Percentiles rank a stretch among this genome's conserved stretches.
phyloP scores from a whole-genome alignment of 1,140 invertebrate genomes.

The Coenobita brevimanus region DNA sequence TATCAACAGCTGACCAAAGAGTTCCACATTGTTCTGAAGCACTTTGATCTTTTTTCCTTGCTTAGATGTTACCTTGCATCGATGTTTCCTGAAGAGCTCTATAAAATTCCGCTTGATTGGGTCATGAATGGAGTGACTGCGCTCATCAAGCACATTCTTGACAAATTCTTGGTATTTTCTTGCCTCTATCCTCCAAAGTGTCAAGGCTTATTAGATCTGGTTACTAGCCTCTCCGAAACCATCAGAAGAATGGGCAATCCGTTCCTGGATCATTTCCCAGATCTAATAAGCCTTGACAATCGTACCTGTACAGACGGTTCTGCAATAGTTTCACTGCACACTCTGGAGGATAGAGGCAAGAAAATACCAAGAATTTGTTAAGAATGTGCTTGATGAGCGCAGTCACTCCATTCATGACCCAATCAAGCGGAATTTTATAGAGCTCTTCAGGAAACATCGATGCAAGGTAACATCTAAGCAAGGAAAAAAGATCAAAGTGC shows the following conservation, averaged over 20 bases:
- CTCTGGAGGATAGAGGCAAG: not conserved
- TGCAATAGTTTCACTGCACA: not conserved
- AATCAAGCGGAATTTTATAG: conserved; percentile 16
- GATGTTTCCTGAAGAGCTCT: not conserved
- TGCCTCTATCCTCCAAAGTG: not conserved
- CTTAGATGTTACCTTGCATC: not conserved
- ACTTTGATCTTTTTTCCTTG: not conserved
- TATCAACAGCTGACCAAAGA: not conserved
- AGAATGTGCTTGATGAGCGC: not conserved
- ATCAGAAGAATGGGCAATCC: too few species aligned
- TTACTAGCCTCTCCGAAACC: too few species aligned
- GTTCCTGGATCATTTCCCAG: too few species aligned
- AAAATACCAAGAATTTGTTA: conserved; percentile 3
- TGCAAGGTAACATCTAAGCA: not conserved
- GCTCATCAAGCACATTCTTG: not conserved
- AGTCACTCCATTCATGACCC: conserved; percentile 8
- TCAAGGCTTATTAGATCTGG: too few species aligned
- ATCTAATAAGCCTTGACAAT: too few species aligned
- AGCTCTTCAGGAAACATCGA: not conserved
- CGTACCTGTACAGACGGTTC: not conserved
- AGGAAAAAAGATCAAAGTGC: conserved; percentile 1
- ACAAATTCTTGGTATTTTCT: not conserved
- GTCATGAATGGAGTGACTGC: not conserved
- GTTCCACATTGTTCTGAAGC: too few species aligned
- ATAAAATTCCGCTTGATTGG: conserved; percentile 4